phyloP scores from a whole-genome alignment of 2,113 vertebrate species.

The Lophochroa leadbeateri region DNA sequence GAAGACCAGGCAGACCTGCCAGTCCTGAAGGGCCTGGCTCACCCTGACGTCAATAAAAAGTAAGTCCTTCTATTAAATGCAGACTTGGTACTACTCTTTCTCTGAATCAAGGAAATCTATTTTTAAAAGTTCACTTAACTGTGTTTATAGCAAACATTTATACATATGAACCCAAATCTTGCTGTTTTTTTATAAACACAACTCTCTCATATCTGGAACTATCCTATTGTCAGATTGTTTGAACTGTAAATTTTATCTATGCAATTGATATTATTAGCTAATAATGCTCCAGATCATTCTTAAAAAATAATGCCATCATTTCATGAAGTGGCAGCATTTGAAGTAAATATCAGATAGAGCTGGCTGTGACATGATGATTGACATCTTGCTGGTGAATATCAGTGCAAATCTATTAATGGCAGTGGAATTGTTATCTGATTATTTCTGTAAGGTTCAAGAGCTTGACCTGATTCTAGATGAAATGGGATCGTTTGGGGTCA shows the following conservation, averaged over 20 bases:
- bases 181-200: not conserved
- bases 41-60: constrained; percentile 73
- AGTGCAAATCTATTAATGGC: not conserved
- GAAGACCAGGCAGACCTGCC: constrained; percentile 83
- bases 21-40: constrained; percentile 81
- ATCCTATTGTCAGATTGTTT: not conserved
- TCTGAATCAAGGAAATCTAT: not conserved
- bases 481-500: not conserved
- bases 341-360: not conserved
- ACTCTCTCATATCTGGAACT: not conserved
- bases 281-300: not conserved
- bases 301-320: not conserved
- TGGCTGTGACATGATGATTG: not conserved
- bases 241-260: not conserved
- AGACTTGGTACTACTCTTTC: not conserved
- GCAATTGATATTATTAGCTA: not conserved
- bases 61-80: not conserved
- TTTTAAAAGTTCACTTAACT: not conserved
- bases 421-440: not conserved
- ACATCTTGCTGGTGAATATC: not conserved
- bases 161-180: not conserved
- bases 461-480: not conserved
- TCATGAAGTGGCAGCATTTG: not conserved
- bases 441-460: not conserved
- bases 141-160: not conserved